These are phyloP conservation scores for Eretmochelys imbricata DNA, from an alignment of 2,113 vertebrate genomes.

Conservation along the genomic window DNA sequence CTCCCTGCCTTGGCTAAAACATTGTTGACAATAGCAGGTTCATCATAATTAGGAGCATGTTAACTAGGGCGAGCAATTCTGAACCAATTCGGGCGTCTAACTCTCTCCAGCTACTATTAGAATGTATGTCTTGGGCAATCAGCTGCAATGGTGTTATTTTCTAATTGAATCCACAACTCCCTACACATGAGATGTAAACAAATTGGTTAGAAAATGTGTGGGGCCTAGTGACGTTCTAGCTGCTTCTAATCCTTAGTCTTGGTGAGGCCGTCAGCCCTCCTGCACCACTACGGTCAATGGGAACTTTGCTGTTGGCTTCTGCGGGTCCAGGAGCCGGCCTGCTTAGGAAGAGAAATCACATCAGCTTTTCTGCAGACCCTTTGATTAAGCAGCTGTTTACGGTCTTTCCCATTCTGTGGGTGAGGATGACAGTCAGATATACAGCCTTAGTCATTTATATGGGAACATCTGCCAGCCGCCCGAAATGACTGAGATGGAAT, in stretches of 20 bases:
- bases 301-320: background rate
- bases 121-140: constrained; percentile 69
- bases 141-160: constrained; percentile 64
- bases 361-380: constrained; percentile 6
- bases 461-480: background rate
- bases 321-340: background rate
- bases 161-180: constrained; percentile 65
- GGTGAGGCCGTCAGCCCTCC: background rate
- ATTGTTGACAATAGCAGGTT: constrained; percentile 70
- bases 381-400: constrained; percentile 1
- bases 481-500: background rate
- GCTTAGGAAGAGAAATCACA: background rate
- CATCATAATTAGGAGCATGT: constrained; percentile 68
- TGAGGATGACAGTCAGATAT: background rate
- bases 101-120: constrained; percentile 76
- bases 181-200: constrained; percentile 65
- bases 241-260: background rate
- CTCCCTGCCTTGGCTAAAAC: constrained; percentile 70
- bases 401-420: background rate
- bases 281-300: background rate
- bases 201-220: constrained; percentile 62
- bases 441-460: background rate
- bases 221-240: constrained; percentile 2
- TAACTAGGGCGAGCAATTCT: constrained; percentile 59
- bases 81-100: constrained; percentile 53